Base-by-base conservation (phyloP, 2,888 invertebrate species). In the Drosophila macrospina region DNA sequence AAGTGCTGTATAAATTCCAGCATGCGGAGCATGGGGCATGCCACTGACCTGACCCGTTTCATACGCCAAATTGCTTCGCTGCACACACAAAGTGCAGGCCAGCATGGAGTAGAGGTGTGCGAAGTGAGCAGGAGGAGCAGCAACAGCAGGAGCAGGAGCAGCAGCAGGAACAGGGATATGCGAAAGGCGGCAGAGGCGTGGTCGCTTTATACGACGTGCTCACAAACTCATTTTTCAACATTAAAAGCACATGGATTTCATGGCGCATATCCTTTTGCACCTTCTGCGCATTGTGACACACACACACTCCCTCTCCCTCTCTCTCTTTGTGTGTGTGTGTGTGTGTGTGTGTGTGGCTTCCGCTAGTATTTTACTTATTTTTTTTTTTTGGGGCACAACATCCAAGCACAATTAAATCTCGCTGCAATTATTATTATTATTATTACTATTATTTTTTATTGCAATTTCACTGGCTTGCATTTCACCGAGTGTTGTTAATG, bases 1-100 rank as follows among this genome's bases (percentile, higher is more conserved):
- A 80, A 83, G 80, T 86, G 78, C 76, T 73, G 76, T 65, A 83
- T 78, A 82, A 85, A 74, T 80, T 80, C 61, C 67, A 74, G 71
- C 44, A 51, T 20, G 32, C 8, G 32, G 16, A 8, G 39, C 28
- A 47, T 16, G 50, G 60, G 50, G 61, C 48, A 56, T 47, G 76
- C 47, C 61, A 70, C 80, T 76, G 80, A 86, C 74, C 78, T 86
- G 85, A 85, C 85, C 85, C 87, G 87, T 71, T 85, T 85, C 85
- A 82, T 82, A 86, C 80, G 87, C 82, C 82, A 85, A 86, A 82
- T 85, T 86, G 85, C 87, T 78, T 80, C 78, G 80, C 50, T 86
- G 85, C 85, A 80, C 82, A 78, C 64, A 76, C 71, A 80, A 76
- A 84, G 73, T 61, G 69, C 67, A 61, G 41, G 56, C 69, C 50